These are phyloP conservation scores for Calameuta filiformis DNA, from an alignment of 2,888 invertebrate genomes.

Conservation along the genomic window DNA sequence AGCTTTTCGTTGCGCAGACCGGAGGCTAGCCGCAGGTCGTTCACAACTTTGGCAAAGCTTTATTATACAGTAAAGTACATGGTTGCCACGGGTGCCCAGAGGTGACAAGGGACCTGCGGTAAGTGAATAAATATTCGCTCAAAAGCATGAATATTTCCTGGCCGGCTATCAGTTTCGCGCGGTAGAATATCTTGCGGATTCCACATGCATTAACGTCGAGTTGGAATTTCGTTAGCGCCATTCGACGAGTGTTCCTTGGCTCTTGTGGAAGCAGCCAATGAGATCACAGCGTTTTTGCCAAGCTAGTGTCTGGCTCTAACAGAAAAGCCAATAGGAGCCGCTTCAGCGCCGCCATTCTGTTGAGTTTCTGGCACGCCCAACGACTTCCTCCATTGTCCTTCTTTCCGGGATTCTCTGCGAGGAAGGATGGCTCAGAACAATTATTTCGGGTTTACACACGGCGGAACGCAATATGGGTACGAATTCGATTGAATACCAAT, in stretches of 20 bases:
- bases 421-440: constrained; percentile 87
- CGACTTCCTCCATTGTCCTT: constrained; percentile 62
- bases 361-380: constrained; percentile 60
- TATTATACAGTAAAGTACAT: constrained; percentile 25
- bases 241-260: constrained; percentile 20
- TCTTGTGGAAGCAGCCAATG: constrained; percentile 45
- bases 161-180: constrained; percentile 28
- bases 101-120: constrained; percentile 32
- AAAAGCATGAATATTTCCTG: constrained; percentile 24
- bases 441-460: constrained; percentile 95
- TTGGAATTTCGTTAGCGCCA: constrained; percentile 33
- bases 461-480: constrained; percentile 92
- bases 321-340: constrained; percentile 44
- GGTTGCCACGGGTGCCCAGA: constrained; percentile 25
- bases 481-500: constrained; percentile 55
- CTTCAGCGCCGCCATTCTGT: constrained; percentile 43
- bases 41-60: constrained; percentile 29
- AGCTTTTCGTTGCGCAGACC: constrained; percentile 30
- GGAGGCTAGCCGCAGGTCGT: constrained; percentile 33
- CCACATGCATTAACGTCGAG: constrained; percentile 36
- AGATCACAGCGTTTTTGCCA: constrained; percentile 39
- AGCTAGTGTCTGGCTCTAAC: constrained; percentile 38
- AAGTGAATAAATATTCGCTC: constrained; percentile 35
- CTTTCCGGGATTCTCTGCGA: constrained; percentile 63
- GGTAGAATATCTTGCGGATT: constrained; percentile 29